Evolutionary conservation across 2,113 vertebrate species (phyloP), one percentile per base, ranked within the genome.

Genomic region (Nematolebias whitei): DNA sequence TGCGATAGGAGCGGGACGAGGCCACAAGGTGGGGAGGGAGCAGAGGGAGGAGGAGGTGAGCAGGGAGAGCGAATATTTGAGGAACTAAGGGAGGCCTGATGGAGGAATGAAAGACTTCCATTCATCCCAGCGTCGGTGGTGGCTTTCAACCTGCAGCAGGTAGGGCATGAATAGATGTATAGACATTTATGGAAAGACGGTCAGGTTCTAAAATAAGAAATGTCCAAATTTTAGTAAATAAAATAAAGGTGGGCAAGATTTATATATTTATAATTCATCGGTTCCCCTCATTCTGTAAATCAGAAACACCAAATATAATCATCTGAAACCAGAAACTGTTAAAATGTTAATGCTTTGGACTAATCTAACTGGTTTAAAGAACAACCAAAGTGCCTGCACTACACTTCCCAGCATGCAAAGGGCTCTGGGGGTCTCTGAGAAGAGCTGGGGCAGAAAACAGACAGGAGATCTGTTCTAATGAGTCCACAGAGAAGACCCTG

Each of bases 51-150:
- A 64, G 62, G 70, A 65, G 78, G 80, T 56, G 83, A 49, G 55
- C 23, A 66, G 26, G 32, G 45, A 70, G 72, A 74, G n/a, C n/a
- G n/a, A n/a, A 80, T 76, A 38, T 71, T 73, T 38, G 76, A 75
- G 82, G 73, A 83, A 85, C 65, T 68, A 78, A 79, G 79, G 77
- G 74, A 82, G 75, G 82, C 67, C 64, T 78, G 63, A 76, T 22
- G 49, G 69, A 45, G 74, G 65, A 64, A 86, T 91, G 90, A 92
- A 93, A 91, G 90, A 68, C 82, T 70, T 66, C 82, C 85, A 91
- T 93, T 93, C 91, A 93, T 91, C 38, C 54, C 44, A 18, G 68
- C 62, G 77, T 80, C 74, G 82, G 82, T 81, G 63, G 3, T n/a
- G n/a, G n/a, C 82, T 68, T 82, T 80, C 64, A 80, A 84, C 83